These are phyloP conservation scores for Panzeria rudis DNA, from an alignment of 2,888 invertebrate genomes.

Conservation along the genomic window DNA sequence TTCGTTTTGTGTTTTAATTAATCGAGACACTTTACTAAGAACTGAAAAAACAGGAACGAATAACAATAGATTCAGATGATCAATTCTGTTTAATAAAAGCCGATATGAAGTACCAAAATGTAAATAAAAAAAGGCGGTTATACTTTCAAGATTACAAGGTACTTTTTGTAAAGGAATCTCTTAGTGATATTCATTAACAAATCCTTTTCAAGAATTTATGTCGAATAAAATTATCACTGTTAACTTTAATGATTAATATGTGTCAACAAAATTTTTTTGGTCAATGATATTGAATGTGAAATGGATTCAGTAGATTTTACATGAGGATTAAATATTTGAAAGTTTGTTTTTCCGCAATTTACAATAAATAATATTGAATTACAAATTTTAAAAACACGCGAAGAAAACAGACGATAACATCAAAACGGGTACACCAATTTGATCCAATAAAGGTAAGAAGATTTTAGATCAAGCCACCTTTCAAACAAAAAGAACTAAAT, in stretches of 20 bases:
- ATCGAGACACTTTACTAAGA: slow-evolving; percentile 73
- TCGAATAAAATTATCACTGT: neutral
- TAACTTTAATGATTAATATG: neutral
- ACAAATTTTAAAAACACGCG: too few species aligned
- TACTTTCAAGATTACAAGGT: neutral
- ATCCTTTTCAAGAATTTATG: neutral
- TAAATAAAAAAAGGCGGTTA: neutral
- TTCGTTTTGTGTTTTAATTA: slow-evolving; percentile 74
- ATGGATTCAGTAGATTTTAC: too few species aligned
- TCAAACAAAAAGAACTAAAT: too few species aligned
- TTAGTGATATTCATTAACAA: neutral
- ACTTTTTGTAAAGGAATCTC: neutral
- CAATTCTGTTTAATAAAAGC: slow-evolving; percentile 40
- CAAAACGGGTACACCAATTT: too few species aligned
- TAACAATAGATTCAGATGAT: slow-evolving; percentile 49
- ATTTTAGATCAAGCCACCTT: too few species aligned
- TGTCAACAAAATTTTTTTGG: too few species aligned
- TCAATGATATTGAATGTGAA: too few species aligned
- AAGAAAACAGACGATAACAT: too few species aligned
- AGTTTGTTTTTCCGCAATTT: too few species aligned
- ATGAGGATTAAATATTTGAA: too few species aligned
- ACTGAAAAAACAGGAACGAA: slow-evolving; percentile 37
- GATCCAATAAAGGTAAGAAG: too few species aligned
- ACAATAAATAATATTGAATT: too few species aligned
- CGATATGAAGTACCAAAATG: neutral